Evolutionary conservation across 2,888 invertebrate genomes (phyloP).

Genomic region (Meiosimyza platycephala): DNA sequence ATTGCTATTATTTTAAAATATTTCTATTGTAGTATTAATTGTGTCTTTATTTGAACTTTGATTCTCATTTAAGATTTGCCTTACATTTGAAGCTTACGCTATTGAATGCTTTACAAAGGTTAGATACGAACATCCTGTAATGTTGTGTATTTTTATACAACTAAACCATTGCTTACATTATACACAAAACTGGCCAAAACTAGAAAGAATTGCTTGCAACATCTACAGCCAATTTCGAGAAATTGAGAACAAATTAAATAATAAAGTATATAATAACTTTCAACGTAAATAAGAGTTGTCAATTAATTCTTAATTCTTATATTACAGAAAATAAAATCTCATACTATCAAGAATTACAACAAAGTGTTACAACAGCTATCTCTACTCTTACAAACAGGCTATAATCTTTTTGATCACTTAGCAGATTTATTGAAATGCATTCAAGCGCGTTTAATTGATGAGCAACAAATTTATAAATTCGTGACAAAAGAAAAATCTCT

Average conservation of each 20-base stretch:
- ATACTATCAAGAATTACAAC: constrained; percentile 15
- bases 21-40: constrained; percentile 1
- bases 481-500: constrained; percentile 8
- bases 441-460: constrained; percentile 22
- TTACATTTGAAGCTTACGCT: constrained; percentile 37
- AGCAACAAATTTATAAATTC: constrained; percentile 16
- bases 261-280: constrained; percentile 27
- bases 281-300: background rate
- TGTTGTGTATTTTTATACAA: constrained; percentile 40
- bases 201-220: constrained; percentile 30
- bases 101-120: constrained; percentile 26
- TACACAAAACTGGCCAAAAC: constrained; percentile 39
- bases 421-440: constrained; percentile 16
- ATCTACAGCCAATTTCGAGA: constrained; percentile 32
- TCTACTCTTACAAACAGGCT: constrained; percentile 40
- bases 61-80: constrained; percentile 30
- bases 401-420: constrained; percentile 35
- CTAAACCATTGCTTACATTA: constrained; percentile 36
- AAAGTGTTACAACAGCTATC: constrained; percentile 39
- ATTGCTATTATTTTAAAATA: background rate
- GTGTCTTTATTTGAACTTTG: background rate
- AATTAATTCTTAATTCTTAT: background rate
- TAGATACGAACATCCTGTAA: constrained; percentile 40
- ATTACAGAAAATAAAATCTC: constrained; percentile 20
- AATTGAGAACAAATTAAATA: constrained; percentile 36